Conservation (phyloP, 2,113 vertebrate genomes). For the Leptobrachium leishanense region DNA sequence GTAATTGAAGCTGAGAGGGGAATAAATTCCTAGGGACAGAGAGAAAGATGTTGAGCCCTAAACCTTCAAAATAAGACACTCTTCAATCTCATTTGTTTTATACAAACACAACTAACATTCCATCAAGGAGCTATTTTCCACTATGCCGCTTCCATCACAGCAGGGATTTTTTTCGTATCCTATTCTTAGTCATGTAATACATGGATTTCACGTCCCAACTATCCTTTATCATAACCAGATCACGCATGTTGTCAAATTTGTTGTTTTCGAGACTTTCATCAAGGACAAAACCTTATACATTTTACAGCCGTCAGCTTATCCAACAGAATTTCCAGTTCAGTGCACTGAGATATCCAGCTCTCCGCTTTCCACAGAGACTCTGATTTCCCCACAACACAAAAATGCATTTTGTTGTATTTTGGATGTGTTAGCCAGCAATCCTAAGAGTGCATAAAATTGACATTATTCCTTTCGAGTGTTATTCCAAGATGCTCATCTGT, state of each 20-base stretch:
- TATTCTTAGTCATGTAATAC: conserved; percentile 15
- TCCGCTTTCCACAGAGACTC: background rate
- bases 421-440: too few species aligned
- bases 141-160: conserved; percentile 5
- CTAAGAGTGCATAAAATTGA: too few species aligned
- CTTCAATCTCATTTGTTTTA: conserved; percentile 7
- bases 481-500: too few species aligned
- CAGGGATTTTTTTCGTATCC: background rate
- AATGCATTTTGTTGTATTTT: background rate
- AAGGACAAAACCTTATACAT: background rate
- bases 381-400: background rate
- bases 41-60: background rate
- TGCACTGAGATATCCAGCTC: background rate
- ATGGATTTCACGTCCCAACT: conserved; percentile 6
- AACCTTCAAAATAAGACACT: background rate
- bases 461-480: too few species aligned
- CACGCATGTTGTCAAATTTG: background rate
- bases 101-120: conserved; percentile 5
- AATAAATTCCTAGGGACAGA: background rate
- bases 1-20: background rate
- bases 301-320: background rate
- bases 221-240: conserved; percentile 1
- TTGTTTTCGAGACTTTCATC: background rate
- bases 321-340: background rate
- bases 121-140: conserved; percentile 12